Conservation (phyloP, 2,888 invertebrate genomes). For the Aphidius colemani region DNA sequence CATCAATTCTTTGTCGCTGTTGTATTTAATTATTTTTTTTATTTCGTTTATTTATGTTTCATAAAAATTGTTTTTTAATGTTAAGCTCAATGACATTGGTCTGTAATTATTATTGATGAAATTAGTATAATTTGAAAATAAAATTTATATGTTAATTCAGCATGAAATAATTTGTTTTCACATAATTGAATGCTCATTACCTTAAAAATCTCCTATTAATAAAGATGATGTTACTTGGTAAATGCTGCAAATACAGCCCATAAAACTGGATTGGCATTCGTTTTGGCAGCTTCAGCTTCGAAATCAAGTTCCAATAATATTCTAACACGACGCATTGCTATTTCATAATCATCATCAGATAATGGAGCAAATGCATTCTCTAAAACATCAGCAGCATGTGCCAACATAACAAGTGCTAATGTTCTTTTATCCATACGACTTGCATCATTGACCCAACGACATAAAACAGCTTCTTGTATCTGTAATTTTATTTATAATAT, state of each 20-base stretch:
- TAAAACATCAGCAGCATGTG: slow-evolving; percentile 97
- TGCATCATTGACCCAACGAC: slow-evolving; percentile 96
- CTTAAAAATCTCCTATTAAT: slow-evolving; percentile 27
- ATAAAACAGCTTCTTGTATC: slow-evolving; percentile 96
- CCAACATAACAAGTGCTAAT: slow-evolving; percentile 90
- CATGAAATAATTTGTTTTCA: slow-evolving; percentile 21
- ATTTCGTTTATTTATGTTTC: no score
- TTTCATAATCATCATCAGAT: slow-evolving; percentile 95
- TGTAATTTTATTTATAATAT: slow-evolving; percentile 50
- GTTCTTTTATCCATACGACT: slow-evolving; percentile 96
- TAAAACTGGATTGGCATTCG: slow-evolving; percentile 89
- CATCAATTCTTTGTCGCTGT: neutral
- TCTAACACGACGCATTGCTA: slow-evolving; percentile 96
- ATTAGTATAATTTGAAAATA: neutral
- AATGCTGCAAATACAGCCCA: slow-evolving; percentile 99
- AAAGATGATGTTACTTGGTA: slow-evolving; percentile 78
- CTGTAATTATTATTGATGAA: slow-evolving; percentile 9
- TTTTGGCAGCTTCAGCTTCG: slow-evolving; percentile 92
- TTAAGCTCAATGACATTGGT: slow-evolving; percentile 1
- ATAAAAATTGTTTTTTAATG: no score
- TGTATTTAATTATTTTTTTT: slow-evolving; percentile 30
- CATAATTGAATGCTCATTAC: slow-evolving; percentile 20
- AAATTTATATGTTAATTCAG: slow-evolving; percentile 9
- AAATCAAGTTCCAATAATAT: slow-evolving; percentile 95
- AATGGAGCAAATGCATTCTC: slow-evolving; percentile 99